phyloP scores from a whole-genome alignment of 1,140 invertebrate genomes.

The Drosophila neocordata region DNA sequence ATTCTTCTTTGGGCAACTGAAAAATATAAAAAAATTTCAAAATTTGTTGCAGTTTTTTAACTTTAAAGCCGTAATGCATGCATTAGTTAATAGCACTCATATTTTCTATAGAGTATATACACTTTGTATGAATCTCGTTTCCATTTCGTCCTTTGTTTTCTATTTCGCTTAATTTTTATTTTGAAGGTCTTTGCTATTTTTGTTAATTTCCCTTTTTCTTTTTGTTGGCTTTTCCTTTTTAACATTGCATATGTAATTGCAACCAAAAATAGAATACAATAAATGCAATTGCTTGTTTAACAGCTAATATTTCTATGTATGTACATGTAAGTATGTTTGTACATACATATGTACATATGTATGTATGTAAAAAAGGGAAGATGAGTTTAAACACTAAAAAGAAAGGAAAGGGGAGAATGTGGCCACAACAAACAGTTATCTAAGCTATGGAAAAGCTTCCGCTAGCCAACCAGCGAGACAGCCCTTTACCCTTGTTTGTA shows the following conservation, averaged over 20 bases:
- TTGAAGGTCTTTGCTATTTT: not conserved
- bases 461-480: not conserved
- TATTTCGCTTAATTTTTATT: conserved; percentile 20
- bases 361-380: not conserved
- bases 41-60: too few relatives aligned
- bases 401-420: conserved; percentile 4
- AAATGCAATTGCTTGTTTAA: conserved; percentile 41
- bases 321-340: too few relatives aligned
- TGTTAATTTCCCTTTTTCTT: conserved; percentile 19
- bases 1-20: too few relatives aligned
- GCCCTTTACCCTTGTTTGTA: not conserved
- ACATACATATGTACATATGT: too few relatives aligned
- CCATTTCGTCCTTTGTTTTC: not conserved
- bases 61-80: too few relatives aligned
- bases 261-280: conserved; percentile 19
- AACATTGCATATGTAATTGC: conserved; percentile 67
- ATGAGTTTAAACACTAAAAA: not conserved
- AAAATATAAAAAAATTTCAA: too few relatives aligned
- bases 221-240: conserved; percentile 47
- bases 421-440: conserved; percentile 41
- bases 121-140: not conserved
- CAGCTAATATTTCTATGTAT: conserved; percentile 51
- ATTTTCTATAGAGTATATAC: not conserved
- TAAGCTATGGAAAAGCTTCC: conserved; percentile 20
- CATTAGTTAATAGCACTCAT: too few relatives aligned